Evolutionary conservation across 2,113 vertebrate genomes (phyloP).

Genomic region (Pelusios castaneus): DNA sequence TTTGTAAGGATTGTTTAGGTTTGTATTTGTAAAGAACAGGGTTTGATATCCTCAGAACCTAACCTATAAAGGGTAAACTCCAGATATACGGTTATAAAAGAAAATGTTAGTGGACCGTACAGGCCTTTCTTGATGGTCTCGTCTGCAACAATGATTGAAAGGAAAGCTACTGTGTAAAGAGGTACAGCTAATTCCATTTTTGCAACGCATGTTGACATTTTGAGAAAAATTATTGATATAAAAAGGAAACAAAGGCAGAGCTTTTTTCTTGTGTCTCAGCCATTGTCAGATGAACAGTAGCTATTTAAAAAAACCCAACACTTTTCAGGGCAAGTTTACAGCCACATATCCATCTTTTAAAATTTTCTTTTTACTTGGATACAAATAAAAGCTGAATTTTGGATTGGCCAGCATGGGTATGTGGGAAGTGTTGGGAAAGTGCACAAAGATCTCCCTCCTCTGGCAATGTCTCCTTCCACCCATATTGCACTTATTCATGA

Average conservation of each 20-base stretch:
- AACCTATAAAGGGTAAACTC: not conserved
- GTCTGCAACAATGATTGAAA: accelerated
- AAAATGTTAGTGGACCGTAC: not conserved
- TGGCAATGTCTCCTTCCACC: too few relatives aligned
- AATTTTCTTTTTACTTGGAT: not conserved
- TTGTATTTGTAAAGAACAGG: not conserved
- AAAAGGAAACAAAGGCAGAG: not conserved
- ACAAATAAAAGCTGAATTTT: not conserved
- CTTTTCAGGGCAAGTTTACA: not conserved
- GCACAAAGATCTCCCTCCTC: too few relatives aligned
- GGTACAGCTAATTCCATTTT: not conserved
- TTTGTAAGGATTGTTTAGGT: not conserved
- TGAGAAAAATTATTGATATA: not conserved
- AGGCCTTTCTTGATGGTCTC: not conserved
- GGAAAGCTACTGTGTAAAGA: not conserved
- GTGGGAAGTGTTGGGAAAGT: too few relatives aligned
- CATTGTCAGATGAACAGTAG: not conserved
- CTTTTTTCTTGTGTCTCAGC: not conserved
- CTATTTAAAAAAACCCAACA: not conserved
- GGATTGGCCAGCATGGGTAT: too few relatives aligned
- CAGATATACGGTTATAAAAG: not conserved
- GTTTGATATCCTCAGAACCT: not conserved
- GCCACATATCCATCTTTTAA: not conserved
- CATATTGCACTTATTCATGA: too few relatives aligned
- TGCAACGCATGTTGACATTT: not conserved